A percentile compares a stretch with the other conserved stretches of the same genome.
Evolutionary conservation across 2,113 vertebrate genomes (phyloP).

Genomic region (Montifringilla adamsi): DNA sequence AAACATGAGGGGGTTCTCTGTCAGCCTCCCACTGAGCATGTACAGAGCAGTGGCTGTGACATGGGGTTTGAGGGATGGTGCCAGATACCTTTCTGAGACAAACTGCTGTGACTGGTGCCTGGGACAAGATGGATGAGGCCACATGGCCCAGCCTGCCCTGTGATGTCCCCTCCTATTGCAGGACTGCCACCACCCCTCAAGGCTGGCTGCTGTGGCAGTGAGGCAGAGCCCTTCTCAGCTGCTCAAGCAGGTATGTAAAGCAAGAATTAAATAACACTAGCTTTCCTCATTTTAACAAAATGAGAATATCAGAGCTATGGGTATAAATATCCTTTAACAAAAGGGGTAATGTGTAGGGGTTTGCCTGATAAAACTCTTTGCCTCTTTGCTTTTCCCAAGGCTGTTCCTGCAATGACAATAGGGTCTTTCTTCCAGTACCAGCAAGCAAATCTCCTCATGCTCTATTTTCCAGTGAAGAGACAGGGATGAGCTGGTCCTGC

Average conservation of each 20-base stretch:
- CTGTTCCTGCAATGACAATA: rapidly evolving
- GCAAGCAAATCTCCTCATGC: not conserved
- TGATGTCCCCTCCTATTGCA: not conserved
- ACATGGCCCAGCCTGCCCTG: not conserved
- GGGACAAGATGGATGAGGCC: not conserved
- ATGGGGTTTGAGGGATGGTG: not conserved
- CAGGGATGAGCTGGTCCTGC: not conserved
- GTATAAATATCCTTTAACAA: not conserved
- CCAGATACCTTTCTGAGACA: not conserved
- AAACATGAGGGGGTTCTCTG: not conserved
- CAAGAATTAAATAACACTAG: not conserved
- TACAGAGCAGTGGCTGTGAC: not conserved
- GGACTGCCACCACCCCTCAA: not conserved
- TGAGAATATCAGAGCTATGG: not conserved
- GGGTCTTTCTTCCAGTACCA: not conserved
- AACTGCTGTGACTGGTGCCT: not conserved
- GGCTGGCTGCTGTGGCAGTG: not conserved
- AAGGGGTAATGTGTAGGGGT: not conserved
- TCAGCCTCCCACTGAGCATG: not conserved
- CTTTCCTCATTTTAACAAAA: not conserved
- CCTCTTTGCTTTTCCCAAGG: not conserved
- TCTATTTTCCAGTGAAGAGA: not conserved
- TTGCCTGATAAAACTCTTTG: not conserved
- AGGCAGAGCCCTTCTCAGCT: not conserved
- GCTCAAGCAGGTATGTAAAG: not conserved